Evolutionary conservation across 2,888 invertebrate genomes (phyloP).

Genomic region (Ephialtes manifestator): DNA sequence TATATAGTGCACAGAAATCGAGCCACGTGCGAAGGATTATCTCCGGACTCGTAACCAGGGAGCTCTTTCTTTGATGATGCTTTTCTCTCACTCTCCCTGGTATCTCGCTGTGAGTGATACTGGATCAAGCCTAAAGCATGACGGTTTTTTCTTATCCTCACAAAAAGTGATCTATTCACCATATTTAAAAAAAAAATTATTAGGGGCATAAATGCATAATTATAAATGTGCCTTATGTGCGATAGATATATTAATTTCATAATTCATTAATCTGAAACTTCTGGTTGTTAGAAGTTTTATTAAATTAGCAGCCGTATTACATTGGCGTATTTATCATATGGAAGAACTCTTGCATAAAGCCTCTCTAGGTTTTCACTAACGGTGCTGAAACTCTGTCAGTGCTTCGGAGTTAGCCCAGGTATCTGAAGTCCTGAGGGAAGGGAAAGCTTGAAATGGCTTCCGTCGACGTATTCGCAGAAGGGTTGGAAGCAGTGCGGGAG

Average conservation of each 20-base stretch:
- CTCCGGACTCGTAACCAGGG: conserved; percentile 5
- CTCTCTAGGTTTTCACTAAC: neutral
- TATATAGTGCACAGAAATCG: conserved; percentile 27
- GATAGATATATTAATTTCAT: neutral
- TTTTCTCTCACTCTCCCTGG: neutral
- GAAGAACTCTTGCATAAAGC: neutral
- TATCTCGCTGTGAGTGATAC: neutral
- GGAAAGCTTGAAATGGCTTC: conserved; percentile 38
- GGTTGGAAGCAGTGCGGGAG: conserved; percentile 27
- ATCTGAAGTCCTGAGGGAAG: neutral
- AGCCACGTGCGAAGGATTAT: conserved; percentile 45
- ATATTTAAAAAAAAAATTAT: too few relatives aligned
- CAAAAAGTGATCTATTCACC: neutral
- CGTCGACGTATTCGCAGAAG: conserved; percentile 16
- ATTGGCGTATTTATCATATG: neutral
- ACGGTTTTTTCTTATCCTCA: neutral
- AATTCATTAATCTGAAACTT: neutral
- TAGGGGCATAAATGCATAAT: neutral
- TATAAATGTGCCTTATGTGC: neutral
- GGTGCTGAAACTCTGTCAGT: conserved; percentile 1
- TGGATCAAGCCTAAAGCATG: neutral
- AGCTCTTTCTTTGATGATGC: neutral
- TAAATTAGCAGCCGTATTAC: neutral
- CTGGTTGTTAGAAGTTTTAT: neutral
- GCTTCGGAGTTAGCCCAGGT: neutral